Base-by-base conservation (phyloP, 2,888 invertebrate genomes). In the Drosophila ezoana region DNA sequence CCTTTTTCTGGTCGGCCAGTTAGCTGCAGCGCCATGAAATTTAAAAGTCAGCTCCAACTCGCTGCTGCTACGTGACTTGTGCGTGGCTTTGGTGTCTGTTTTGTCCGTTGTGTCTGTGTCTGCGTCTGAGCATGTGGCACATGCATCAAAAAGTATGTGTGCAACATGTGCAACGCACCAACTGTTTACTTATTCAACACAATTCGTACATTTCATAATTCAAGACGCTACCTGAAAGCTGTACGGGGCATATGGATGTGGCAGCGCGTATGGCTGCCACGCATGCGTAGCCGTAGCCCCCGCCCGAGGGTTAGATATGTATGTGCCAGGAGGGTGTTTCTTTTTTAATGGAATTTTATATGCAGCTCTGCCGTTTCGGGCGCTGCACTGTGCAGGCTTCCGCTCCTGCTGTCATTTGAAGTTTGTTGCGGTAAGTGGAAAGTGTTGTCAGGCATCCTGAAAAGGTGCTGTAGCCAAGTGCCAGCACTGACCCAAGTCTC, bases 181-280 rank as follows among this genome's bases (percentile, higher is more conserved):
- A 54, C 76, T 86, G 72, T 72, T 85, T 81, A 87, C 60, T 86
- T 87, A 86, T 89, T 89, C 74, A 86, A 84, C 76, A 85, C 76
- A 75, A 78, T 81, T 84, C 87, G 81, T 72, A 78, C 80, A 85
- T 87, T 86, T 81, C 78, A 87, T 76, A 89, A 84, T 68, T 64
- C 72, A 69, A 73, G 66, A 58, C 20, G 65, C 44, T 14, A 53
- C 33, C 57, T 51, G 56, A 37, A 13, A 49, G 53, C 45, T 48
- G 47, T 57, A 66, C 37, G 53, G 45, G 33, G 41, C 62, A 60
- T 61, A 18, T 23, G 45, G 8, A 18, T 53, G 54, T 41, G 48
- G 45, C 61, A 23, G 45, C 16, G 59, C 41, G 20, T 49, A 44
- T 61, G 49, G 48, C 62, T 54, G 75, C 51, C 67, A 83, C 85